Conservation (phyloP, 2,113 vertebrate species). For the Cyrtonyx montezumae region DNA sequence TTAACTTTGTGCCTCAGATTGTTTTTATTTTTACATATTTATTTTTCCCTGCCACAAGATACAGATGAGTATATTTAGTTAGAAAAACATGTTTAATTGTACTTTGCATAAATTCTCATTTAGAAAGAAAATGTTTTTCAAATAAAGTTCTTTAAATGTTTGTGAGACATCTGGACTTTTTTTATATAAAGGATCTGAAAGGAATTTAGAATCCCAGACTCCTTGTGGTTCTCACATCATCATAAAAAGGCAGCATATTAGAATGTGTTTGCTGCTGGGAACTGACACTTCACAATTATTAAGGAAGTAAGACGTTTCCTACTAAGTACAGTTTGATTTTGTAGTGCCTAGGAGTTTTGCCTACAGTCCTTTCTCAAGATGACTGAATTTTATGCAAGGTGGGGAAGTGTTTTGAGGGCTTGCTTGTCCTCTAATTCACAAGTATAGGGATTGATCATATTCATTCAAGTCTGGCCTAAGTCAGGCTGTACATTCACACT, state of each 20-base stretch:
- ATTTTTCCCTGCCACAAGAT: conserved; percentile 69
- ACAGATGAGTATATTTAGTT: conserved; percentile 67
- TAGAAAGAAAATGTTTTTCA: conserved; percentile 74
- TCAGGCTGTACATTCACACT: not conserved
- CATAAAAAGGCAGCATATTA: conserved; percentile 38
- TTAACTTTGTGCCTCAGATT: conserved; percentile 44
- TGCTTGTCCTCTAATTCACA: not conserved
- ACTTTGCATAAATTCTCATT: conserved; percentile 55
- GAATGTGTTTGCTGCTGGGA: conserved; percentile 55
- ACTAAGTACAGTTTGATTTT: conserved; percentile 25
- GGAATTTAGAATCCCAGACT: conserved; percentile 60
- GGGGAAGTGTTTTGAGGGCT: not conserved
- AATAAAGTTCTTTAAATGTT: conserved; percentile 66
- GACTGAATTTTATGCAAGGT: not conserved
- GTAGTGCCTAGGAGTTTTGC: conserved; percentile 9
- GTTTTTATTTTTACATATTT: conserved; percentile 69
- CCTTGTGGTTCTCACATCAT: conserved; percentile 55
- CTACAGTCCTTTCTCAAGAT: not conserved
- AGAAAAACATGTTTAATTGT: conserved; percentile 73
- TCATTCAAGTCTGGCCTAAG: not conserved
- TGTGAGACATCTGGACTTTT: conserved; percentile 63
- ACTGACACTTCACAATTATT: conserved; percentile 15
- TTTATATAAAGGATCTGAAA: conserved; percentile 54
- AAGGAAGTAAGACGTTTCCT: not conserved
- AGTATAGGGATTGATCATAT: not conserved